Evolutionary conservation across 1,140 invertebrate genomes (phyloP), one percentile per base, ranked within the genome.

Genomic region (Drosophila dunni): DNA sequence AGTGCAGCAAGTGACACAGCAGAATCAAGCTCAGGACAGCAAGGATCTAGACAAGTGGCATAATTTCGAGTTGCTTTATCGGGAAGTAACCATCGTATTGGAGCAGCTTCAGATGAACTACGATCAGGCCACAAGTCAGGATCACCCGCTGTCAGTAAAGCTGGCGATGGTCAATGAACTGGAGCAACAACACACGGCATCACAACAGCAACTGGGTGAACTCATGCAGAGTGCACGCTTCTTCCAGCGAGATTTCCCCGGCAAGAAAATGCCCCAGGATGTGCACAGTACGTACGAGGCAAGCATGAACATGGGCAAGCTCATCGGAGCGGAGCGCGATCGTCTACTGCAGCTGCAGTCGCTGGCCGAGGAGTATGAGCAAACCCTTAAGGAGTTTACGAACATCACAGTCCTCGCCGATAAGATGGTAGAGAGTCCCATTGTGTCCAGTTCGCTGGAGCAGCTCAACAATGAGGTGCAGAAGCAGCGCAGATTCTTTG

Each of bases 401-500:
- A 96, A 97, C 84, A 97, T 97, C 20, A 97, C 96, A 2, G 95
- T 96, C 34, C 94, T 97, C 3, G 96, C 97, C 3, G 96, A 97
- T 91, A 95, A 95, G 50, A 91, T 97, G 29, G 93, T 97, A 3
- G 95, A 96, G 46, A 95, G 94, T 78, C 95, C 95, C 13, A 95
- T 97, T 33, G 94, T 95, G 1, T 96, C 97, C 1, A 94, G 93
- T 42, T 95, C 95, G 75, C 93, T 97, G 60, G 94, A 96, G 78
- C 95, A 97, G 79, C 92, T 97, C 8, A 96, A 96, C 79, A 96
- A 97, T 81, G 97, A 97, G 93, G 96, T 97, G 92, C 96, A 97
- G 76, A 97, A 97, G 83, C 96, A 97, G 85, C 94, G 96, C 45
- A 97, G 97, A 83, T 97, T 97, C 92, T 97, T 98, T 84, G 95